A percentile compares a stretch with the other conserved stretches of the same genome.
phyloP scores from a whole-genome alignment of 2,113 vertebrate genomes.

The Tringa solitaria region DNA sequence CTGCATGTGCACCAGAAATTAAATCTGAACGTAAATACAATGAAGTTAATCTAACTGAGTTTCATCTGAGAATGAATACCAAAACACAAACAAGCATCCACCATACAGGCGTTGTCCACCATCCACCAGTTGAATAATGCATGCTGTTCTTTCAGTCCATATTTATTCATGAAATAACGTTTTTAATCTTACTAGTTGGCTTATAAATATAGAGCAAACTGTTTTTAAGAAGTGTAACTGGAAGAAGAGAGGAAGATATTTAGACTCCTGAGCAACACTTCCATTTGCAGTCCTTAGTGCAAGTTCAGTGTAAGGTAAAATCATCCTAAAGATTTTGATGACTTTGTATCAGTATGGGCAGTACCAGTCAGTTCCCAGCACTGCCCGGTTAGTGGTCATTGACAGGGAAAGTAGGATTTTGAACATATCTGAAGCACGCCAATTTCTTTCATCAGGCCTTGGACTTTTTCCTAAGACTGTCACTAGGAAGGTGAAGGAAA shows the following conservation, averaged over 20 bases:
- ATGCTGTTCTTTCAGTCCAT: not conserved
- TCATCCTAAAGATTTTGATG: not conserved
- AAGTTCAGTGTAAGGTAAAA: not conserved
- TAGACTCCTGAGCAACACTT: not conserved
- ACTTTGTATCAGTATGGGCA: not conserved
- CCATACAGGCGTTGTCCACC: not conserved
- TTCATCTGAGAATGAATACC: not conserved
- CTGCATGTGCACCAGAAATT: not conserved
- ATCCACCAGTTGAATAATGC: not conserved
- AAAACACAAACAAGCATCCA: not conserved
- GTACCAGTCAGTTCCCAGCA: not conserved
- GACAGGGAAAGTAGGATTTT: not conserved
- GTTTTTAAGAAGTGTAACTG: not conserved
- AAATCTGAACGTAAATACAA: not conserved
- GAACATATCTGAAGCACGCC: rapidly evolving
- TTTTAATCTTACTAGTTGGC: not conserved
- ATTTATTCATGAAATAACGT: not conserved
- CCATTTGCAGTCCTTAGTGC: not conserved
- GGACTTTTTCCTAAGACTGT: not conserved
- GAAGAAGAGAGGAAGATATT: not conserved
- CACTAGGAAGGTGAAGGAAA: not conserved
- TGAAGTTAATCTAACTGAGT: not conserved
- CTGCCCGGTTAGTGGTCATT: not conserved
- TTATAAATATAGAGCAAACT: not conserved
- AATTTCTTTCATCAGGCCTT: not conserved